Percentiles rank a stretch among this genome's conserved stretches.
Conservation (phyloP, 2,113 vertebrate species). For the Eptesicus fuscus region DNA sequence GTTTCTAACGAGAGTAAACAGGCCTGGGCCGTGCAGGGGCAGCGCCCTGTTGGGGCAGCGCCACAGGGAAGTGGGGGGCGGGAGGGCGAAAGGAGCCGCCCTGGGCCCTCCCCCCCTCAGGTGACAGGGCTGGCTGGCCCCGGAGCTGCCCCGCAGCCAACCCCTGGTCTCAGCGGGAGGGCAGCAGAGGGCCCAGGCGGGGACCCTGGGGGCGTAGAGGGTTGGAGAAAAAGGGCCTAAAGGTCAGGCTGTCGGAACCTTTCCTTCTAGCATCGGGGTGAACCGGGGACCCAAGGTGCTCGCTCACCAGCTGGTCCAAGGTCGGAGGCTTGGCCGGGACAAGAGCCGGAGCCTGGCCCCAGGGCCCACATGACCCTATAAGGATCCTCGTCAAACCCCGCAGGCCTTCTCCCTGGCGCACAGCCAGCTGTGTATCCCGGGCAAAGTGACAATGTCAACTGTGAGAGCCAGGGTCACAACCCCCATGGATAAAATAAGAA, state of each 20-base stretch:
- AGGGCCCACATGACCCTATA: accelerated
- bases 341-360: neutral
- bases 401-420: neutral
- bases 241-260: neutral
- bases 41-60: neutral
- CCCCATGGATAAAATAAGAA: neutral
- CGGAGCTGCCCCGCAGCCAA: neutral
- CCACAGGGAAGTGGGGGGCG: accelerated
- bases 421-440: neutral
- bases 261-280: neutral
- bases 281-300: accelerated
- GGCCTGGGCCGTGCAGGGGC: neutral
- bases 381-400: neutral
- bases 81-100: neutral
- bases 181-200: neutral
- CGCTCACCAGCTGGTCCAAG: neutral
- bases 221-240: neutral
- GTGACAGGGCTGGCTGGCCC: neutral
- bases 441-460: neutral
- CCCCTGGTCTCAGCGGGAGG: neutral
- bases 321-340: neutral
- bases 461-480: neutral
- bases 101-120: neutral
- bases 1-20: conserved; percentile 25
- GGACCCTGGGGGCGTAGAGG: neutral